These are phyloP conservation scores for Macaca mulatta DNA, from an alignment of 2,113 vertebrate genomes.

Conservation along the genomic window DNA sequence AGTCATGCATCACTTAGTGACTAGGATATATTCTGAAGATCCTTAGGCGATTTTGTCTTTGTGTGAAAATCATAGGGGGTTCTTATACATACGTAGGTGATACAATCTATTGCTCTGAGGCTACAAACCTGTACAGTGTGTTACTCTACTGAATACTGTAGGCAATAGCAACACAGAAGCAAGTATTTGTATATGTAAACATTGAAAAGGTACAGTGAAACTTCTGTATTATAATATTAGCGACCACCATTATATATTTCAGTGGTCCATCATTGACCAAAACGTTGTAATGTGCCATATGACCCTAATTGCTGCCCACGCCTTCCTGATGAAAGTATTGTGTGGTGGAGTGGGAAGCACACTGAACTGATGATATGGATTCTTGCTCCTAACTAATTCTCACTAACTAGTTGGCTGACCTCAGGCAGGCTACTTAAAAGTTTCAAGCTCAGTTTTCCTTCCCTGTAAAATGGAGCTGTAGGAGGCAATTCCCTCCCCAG, in stretches of 20 bases:
- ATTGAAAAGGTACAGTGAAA: not conserved
- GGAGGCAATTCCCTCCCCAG: not conserved
- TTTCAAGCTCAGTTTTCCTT: not conserved
- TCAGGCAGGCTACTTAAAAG: not conserved
- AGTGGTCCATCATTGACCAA: not conserved
- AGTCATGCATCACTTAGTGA: not conserved
- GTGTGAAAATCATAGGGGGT: not conserved
- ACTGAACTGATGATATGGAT: not conserved
- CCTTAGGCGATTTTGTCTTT: not conserved
- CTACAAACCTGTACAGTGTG: not conserved
- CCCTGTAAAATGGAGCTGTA: not conserved
- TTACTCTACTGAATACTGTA: not conserved
- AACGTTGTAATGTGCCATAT: not conserved
- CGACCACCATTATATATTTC: not conserved
- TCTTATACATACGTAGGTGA: not conserved
- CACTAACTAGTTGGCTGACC: not conserved
- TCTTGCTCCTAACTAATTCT: conserved; percentile 16
- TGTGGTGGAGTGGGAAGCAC: not conserved
- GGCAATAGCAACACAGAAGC: not conserved
- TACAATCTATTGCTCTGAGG: not conserved
- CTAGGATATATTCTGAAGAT: not conserved
- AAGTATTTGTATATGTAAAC: not conserved
- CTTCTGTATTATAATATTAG: not conserved
- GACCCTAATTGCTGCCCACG: not conserved
- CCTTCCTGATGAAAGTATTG: not conserved